Evolutionary conservation across 2,797 vertebrate species (phyloP).

Genomic region (Aselliscus stoliczkanus): DNA sequence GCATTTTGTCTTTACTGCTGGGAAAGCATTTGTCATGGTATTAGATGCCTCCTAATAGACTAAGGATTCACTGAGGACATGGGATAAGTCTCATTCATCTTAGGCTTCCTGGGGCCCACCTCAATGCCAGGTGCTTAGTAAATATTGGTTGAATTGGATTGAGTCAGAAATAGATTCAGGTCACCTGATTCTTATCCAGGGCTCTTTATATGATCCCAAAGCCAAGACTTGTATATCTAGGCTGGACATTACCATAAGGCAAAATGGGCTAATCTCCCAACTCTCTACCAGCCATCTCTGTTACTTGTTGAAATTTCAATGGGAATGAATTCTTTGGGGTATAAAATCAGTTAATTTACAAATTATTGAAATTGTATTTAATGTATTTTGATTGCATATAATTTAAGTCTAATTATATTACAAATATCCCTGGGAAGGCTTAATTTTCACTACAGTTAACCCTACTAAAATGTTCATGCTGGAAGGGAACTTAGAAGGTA

Average conservation of each 20-base stretch:
- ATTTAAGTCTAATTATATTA: not conserved
- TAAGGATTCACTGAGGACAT: not conserved
- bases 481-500: not conserved
- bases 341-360: not conserved
- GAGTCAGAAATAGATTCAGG: not conserved
- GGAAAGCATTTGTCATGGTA: not conserved
- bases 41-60: not conserved
- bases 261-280: not conserved
- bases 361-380: not conserved
- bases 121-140: not conserved
- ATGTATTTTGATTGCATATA: not conserved
- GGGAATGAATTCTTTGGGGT: not conserved
- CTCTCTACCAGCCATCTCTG: not conserved
- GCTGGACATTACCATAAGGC: not conserved
- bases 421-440: not conserved
- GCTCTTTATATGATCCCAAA: not conserved
- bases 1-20: not conserved
- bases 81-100: not conserved
- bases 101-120: not conserved
- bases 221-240: not conserved
- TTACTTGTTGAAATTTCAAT: not conserved
- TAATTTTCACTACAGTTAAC: not conserved
- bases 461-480: not conserved
- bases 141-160: not conserved
- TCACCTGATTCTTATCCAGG: not conserved